Evolutionary conservation across 2,797 vertebrate genomes (phyloP).

Genomic region (Hydrocynus forskahlii): DNA sequence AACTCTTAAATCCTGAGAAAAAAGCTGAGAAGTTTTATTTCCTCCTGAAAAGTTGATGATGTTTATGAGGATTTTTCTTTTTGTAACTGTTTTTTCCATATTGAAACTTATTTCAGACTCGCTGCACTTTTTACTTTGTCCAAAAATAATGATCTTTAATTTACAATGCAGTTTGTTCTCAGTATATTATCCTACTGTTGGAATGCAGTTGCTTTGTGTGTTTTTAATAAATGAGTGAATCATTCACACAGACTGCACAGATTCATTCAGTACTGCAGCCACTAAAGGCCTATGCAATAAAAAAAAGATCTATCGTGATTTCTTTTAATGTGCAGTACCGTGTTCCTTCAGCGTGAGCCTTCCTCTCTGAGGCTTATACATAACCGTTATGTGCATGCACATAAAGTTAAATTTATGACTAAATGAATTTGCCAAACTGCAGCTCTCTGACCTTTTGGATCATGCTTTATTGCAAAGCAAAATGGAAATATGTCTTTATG

Average conservation of each 20-base stretch:
- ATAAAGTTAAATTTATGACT: slow-evolving; percentile 52
- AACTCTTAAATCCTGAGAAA: background rate
- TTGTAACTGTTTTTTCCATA: background rate
- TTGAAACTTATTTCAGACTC: background rate
- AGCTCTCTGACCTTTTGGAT: slow-evolving; percentile 42
- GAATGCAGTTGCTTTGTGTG: slow-evolving; percentile 13
- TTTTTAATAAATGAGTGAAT: slow-evolving; percentile 31
- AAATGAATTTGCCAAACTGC: slow-evolving; percentile 47
- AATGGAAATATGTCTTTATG: slow-evolving; percentile 43
- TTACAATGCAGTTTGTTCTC: background rate
- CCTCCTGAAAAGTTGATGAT: no score
- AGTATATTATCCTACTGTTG: slow-evolving; percentile 8
- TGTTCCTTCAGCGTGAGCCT: slow-evolving; percentile 22
- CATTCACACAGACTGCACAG: slow-evolving; percentile 32
- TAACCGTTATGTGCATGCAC: slow-evolving; percentile 23
- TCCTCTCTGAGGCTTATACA: slow-evolving; percentile 15
- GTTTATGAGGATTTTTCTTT: no score
- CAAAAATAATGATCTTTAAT: background rate
- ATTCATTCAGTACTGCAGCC: slow-evolving; percentile 29
- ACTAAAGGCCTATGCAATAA: slow-evolving; percentile 16
- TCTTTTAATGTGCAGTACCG: slow-evolving; percentile 4
- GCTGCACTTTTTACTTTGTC: background rate
- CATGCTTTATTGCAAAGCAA: slow-evolving; percentile 36
- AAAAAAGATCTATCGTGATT: slow-evolving; percentile 38
- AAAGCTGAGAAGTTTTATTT: no score